These are phyloP conservation scores for Pantherophis guttatus DNA, from an alignment of 2,113 vertebrate species.

Conservation along the genomic window DNA sequence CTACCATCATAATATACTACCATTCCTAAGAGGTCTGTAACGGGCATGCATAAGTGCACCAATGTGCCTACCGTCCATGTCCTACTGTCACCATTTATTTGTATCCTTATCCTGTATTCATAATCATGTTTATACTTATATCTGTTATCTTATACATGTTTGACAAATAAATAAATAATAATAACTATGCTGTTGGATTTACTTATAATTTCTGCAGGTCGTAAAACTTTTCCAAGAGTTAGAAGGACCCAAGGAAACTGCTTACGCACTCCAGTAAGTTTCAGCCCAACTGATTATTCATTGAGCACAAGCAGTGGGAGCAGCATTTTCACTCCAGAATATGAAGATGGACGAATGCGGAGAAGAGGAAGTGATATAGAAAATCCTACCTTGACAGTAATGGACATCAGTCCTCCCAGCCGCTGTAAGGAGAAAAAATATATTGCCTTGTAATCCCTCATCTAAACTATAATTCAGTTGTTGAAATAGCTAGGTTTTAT, in stretches of 20 bases:
- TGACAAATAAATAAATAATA: too few species aligned
- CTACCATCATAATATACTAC: too few species aligned
- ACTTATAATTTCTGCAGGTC: slow-evolving; percentile 71
- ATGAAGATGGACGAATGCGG: slow-evolving; percentile 83
- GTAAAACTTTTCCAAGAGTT: slow-evolving; percentile 95
- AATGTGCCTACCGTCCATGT: too few species aligned
- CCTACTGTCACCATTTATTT: too few species aligned
- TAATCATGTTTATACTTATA: too few species aligned
- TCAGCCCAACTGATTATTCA: slow-evolving; percentile 93
- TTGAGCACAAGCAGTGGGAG: slow-evolving; percentile 96
- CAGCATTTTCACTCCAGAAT: slow-evolving; percentile 90
- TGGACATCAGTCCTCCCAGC: slow-evolving; percentile 98
- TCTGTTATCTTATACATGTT: too few species aligned
- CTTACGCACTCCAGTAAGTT: slow-evolving; percentile 90
- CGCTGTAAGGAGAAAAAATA: slow-evolving; percentile 82
- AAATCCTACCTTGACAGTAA: slow-evolving; percentile 87
- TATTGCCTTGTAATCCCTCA: background rate
- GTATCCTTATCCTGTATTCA: too few species aligned
- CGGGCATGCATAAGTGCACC: too few species aligned
- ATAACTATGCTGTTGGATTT: background rate
- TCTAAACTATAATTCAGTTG: background rate
- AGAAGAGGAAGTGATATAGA: slow-evolving; percentile 95
- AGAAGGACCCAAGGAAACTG: slow-evolving; percentile 90
- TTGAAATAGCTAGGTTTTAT: background rate
- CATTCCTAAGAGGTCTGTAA: too few species aligned